Conservation (phyloP, 2,797 vertebrate species). For the Syngnathus acus region DNA sequence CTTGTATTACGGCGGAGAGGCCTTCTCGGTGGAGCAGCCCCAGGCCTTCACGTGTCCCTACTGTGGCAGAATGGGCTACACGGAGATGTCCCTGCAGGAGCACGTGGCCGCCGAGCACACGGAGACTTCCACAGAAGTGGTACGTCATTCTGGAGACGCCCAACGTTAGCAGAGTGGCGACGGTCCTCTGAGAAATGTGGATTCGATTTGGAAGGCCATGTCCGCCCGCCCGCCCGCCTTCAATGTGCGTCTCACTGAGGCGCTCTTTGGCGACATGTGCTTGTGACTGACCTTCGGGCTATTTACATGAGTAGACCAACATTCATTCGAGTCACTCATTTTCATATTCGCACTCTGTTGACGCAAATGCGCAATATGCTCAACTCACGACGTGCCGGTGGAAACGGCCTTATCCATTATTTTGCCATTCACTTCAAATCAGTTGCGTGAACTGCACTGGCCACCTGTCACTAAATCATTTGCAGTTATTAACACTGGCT, state of each 20-base stretch:
- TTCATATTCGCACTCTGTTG: too few species aligned
- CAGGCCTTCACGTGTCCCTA: conserved; percentile 98
- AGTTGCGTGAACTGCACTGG: not conserved
- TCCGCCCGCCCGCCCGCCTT: too few species aligned
- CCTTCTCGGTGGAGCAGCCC: conserved; percentile 96
- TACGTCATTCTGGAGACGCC: conserved; percentile 51
- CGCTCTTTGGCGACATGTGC: not conserved
- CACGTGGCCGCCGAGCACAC: conserved; percentile 96
- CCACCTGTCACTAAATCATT: too few species aligned
- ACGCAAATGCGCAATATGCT: too few species aligned
- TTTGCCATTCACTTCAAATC: too few species aligned
- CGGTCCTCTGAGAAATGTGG: not conserved
- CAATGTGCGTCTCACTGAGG: not conserved
- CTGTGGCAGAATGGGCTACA: conserved; percentile 98
- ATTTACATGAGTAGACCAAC: too few species aligned
- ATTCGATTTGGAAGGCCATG: too few species aligned
- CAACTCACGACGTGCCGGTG: too few species aligned
- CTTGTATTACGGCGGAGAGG: conserved; percentile 97
- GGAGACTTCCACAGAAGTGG: conserved; percentile 98
- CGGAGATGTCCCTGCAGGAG: conserved; percentile 97
- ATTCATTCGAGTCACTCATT: too few species aligned
- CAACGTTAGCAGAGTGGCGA: not conserved
- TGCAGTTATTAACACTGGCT: too few species aligned
- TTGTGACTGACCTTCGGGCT: not conserved
- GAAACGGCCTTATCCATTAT: not conserved